These are phyloP conservation scores for Eleutherodactylus coqui DNA, from an alignment of 2,797 vertebrate species.

Conservation along the genomic window DNA sequence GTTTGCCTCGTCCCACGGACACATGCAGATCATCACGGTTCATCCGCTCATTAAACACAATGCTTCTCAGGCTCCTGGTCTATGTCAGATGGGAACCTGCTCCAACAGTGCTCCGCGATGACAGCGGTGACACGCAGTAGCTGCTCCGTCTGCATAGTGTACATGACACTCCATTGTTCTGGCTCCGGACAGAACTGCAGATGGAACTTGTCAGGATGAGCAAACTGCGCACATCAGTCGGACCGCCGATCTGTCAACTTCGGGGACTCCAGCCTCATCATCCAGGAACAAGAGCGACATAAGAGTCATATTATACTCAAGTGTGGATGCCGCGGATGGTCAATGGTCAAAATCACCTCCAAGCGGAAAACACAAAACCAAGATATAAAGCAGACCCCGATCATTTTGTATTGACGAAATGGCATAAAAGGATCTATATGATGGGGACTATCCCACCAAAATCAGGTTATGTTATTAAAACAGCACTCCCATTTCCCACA, in stretches of 20 bases:
- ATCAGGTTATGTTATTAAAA: neutral
- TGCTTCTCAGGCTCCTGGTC: neutral
- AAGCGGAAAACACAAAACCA: too few species aligned
- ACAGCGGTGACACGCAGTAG: conserved; percentile 18
- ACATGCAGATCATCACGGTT: neutral
- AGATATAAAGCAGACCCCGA: too few species aligned
- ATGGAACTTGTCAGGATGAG: neutral
- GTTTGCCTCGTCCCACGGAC: neutral
- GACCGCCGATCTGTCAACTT: neutral
- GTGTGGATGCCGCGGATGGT: too few species aligned
- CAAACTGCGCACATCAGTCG: neutral
- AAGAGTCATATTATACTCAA: neutral
- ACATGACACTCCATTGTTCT: neutral
- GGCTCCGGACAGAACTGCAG: neutral
- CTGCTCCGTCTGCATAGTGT: conserved; percentile 22
- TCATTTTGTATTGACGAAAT: too few species aligned
- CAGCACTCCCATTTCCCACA: neutral
- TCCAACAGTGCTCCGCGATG: neutral
- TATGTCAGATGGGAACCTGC: neutral
- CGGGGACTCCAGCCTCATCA: neutral
- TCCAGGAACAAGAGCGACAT: neutral
- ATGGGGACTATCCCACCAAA: too few species aligned
- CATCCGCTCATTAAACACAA: neutral
- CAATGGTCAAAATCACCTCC: too few species aligned
- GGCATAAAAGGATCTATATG: too few species aligned